These are phyloP conservation scores for Saxidomus purpurata DNA, from an alignment of 1,140 invertebrate species.

Conservation along the genomic window DNA sequence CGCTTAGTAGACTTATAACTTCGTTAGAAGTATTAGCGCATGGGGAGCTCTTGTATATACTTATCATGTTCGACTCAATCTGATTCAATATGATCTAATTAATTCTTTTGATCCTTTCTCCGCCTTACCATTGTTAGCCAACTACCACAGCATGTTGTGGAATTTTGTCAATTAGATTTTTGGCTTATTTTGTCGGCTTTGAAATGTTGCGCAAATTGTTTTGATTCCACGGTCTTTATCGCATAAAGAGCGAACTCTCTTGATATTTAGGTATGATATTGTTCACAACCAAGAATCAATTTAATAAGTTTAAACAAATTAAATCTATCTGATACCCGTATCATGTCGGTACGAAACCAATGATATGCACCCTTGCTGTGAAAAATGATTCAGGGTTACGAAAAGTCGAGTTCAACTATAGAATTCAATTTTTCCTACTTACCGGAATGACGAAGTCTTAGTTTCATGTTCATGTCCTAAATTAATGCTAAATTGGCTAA, in stretches of 20 bases:
- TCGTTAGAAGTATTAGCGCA: background rate
- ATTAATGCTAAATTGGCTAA: too few species aligned
- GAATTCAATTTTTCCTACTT: too few species aligned
- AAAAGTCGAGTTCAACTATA: too few species aligned
- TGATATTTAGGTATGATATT: slow-evolving; percentile 9
- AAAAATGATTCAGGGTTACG: too few species aligned
- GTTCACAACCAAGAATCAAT: slow-evolving; percentile 8
- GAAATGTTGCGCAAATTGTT: slow-evolving; percentile 34
- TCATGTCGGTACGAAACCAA: background rate
- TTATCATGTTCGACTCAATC: slow-evolving; percentile 45
- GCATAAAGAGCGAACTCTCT: background rate
- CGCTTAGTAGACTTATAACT: slow-evolving; percentile 30
- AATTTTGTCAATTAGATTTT: slow-evolving; percentile 58
- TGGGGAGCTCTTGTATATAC: slow-evolving; percentile 6
- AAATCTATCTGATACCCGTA: slow-evolving; percentile 14
- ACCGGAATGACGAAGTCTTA: too few species aligned
- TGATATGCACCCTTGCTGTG: background rate
- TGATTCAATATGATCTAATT: slow-evolving; percentile 61
- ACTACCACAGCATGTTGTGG: slow-evolving; percentile 46
- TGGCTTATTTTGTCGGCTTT: slow-evolving; percentile 48
- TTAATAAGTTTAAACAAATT: slow-evolving; percentile 28
- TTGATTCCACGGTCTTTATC: slow-evolving; percentile 36
- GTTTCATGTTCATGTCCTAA: too few species aligned
- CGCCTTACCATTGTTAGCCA: slow-evolving; percentile 38
- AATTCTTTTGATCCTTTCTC: slow-evolving; percentile 58